A percentile compares a stretch with the other conserved stretches of the same genome.
These are phyloP conservation scores for Hycleus phaleratus DNA, from an alignment of 1,140 invertebrate genomes.

Conservation along the genomic window DNA sequence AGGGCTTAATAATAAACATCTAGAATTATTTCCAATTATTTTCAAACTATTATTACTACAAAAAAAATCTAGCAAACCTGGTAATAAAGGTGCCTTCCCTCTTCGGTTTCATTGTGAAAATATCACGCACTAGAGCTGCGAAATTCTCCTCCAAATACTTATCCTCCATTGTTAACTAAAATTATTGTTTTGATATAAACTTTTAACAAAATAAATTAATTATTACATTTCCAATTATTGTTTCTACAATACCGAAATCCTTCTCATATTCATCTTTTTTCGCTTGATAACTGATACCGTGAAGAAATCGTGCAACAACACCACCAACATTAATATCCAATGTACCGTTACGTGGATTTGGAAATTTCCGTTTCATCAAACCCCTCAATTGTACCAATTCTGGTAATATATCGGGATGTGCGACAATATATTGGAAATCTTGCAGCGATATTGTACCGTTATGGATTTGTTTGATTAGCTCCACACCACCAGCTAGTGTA, in stretches of 20 bases:
- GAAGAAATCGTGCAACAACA: conserved; percentile 54
- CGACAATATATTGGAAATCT: conserved; percentile 68
- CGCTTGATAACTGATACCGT: conserved; percentile 60
- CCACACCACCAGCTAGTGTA: conserved; percentile 54
- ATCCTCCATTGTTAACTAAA: conserved; percentile 62
- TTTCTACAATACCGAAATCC: conserved; percentile 59
- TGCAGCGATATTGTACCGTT: conserved; percentile 55
- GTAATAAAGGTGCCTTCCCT: conserved; percentile 57
- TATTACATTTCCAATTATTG: conserved; percentile 58
- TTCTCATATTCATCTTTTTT: conserved; percentile 55
- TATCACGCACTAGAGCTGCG: conserved; percentile 50
- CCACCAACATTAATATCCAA: conserved; percentile 52
- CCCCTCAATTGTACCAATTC: conserved; percentile 66
- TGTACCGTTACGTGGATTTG: conserved; percentile 59
- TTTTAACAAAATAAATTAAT: neutral
- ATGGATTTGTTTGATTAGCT: conserved; percentile 67
- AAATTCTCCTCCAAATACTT: conserved; percentile 67
- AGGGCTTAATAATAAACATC: conserved; percentile 48
- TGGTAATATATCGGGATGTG: conserved; percentile 68
- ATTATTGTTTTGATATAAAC: conserved; percentile 24
- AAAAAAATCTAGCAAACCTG: too few relatives aligned
- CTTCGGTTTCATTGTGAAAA: conserved; percentile 53
- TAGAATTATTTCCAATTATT: conserved; percentile 18
- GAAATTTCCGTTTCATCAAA: conserved; percentile 67
- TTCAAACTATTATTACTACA: too few relatives aligned